Evolutionary conservation across 2,888 invertebrate genomes (phyloP).

Genomic region (Hyppa rectilinea): DNA sequence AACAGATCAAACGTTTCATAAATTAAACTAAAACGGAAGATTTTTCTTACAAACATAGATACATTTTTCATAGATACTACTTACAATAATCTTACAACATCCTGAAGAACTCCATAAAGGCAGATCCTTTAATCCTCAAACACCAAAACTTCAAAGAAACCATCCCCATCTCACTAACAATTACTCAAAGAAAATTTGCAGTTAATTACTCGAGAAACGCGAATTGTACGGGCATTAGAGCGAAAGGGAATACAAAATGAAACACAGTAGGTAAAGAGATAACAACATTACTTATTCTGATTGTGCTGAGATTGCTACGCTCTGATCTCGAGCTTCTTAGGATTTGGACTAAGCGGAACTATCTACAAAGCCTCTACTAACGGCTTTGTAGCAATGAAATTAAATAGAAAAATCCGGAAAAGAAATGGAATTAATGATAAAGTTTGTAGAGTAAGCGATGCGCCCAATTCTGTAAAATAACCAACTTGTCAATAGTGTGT

Average conservation of each 20-base stretch:
- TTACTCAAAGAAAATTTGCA: constrained; percentile 38
- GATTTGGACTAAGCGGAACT: constrained; percentile 34
- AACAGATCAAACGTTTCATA: no score
- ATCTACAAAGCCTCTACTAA: constrained; percentile 34
- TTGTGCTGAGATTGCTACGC: constrained; percentile 47
- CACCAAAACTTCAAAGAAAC: constrained; percentile 27
- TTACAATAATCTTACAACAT: not conserved
- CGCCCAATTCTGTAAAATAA: no score
- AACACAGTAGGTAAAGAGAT: constrained; percentile 45
- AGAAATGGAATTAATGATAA: not conserved
- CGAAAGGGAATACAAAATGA: constrained; percentile 58
- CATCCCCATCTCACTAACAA: not conserved
- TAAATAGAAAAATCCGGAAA: not conserved
- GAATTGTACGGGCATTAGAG: constrained; percentile 29
- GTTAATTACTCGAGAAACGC: constrained; percentile 51
- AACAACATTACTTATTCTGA: constrained; percentile 66
- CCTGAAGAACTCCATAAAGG: not conserved
- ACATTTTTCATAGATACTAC: not conserved
- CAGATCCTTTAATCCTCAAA: not conserved
- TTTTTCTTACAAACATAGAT: no score
- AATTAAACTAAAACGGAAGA: no score
- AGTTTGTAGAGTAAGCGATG: no score
- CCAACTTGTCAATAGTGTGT: no score
- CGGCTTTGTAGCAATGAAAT: not conserved
- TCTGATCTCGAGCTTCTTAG: constrained; percentile 32